A percentile compares a stretch with the other conserved stretches of the same genome.
Conservation (phyloP, 2,797 vertebrate species). For the Leptatherina wallacei region DNA sequence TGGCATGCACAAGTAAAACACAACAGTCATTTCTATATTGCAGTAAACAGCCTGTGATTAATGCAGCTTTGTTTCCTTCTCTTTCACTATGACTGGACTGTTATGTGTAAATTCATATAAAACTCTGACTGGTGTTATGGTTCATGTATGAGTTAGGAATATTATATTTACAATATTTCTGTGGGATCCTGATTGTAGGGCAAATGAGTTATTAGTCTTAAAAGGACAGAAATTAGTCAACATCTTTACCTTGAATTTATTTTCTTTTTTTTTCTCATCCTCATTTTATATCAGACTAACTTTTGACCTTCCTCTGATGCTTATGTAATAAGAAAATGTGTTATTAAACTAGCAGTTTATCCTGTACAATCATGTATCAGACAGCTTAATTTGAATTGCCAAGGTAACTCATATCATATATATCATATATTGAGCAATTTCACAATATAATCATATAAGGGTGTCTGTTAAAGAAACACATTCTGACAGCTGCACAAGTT, state of each 20-base stretch:
- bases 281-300: neutral
- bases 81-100: conserved; percentile 66
- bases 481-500: neutral
- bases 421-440: neutral
- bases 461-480: conserved; percentile 7
- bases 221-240: neutral
- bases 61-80: conserved; percentile 30
- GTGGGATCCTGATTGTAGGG: neutral
- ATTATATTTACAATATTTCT: neutral
- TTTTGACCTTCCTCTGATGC: conserved; percentile 1
- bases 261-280: neutral
- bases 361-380: neutral
- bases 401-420: too few relatives aligned
- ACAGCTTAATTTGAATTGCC: conserved; percentile 7
- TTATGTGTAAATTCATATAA: conserved; percentile 25
- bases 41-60: conserved; percentile 61
- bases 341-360: neutral
- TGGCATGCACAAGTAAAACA: conserved; percentile 33
- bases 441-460: neutral
- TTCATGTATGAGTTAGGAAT: neutral
- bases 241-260: neutral
- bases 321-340: neutral
- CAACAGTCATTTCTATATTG: conserved; percentile 70
- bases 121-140: neutral
- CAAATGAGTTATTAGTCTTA: neutral